Conservation (phyloP, 2,888 invertebrate species). For the Agrotis segetum region DNA sequence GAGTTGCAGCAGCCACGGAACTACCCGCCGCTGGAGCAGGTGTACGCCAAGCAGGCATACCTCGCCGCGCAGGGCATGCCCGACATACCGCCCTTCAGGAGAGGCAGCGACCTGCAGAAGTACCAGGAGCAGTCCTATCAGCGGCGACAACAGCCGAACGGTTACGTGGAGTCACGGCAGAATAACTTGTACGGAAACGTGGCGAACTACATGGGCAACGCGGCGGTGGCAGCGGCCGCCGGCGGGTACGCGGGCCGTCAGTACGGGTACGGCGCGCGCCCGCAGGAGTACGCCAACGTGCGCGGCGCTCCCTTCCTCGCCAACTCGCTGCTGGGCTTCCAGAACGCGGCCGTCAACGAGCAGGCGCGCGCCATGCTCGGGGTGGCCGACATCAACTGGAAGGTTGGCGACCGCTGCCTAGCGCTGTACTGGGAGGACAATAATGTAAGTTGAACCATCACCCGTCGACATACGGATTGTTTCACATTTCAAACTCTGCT, state of each 20-base stretch:
- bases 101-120: constrained; percentile 74
- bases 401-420: constrained; percentile 95
- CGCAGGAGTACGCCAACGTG: constrained; percentile 75
- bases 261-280: constrained; percentile 76
- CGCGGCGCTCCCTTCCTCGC: constrained; percentile 83
- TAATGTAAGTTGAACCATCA: constrained; percentile 90
- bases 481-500: neutral
- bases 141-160: constrained; percentile 78
- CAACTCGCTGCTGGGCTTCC: constrained; percentile 87
- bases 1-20: constrained; percentile 70
- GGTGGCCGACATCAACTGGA: constrained; percentile 92
- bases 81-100: constrained; percentile 78
- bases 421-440: constrained; percentile 98
- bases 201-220: constrained; percentile 55
- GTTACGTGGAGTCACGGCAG: constrained; percentile 81
- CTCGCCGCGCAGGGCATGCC: constrained; percentile 73
- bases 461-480: neutral
- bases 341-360: constrained; percentile 89
- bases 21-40: constrained; percentile 77
- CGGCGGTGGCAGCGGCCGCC: constrained; percentile 48
- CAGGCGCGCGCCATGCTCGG: constrained; percentile 89
- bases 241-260: constrained; percentile 72
- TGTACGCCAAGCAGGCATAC: constrained; percentile 66
- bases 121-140: constrained; percentile 81
- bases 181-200: constrained; percentile 60